Conservation (phyloP, 2,888 invertebrate species). For the Tanypteryx hageni region DNA sequence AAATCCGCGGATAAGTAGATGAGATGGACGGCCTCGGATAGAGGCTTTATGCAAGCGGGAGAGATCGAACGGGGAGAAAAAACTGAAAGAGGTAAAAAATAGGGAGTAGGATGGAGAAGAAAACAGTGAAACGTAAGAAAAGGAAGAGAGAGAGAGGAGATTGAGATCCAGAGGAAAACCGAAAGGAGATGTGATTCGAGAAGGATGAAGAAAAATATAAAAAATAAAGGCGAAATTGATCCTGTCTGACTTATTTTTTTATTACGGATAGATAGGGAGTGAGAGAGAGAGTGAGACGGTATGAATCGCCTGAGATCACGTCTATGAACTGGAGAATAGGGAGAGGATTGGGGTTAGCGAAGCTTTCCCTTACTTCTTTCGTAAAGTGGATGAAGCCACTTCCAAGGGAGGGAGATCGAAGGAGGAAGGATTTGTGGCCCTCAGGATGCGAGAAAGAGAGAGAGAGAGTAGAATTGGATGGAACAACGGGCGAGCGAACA, state of each 20-base stretch:
- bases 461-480: not conserved
- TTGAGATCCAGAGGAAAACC: not conserved
- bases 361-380: slow-evolving; percentile 28
- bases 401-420: not conserved
- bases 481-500: not conserved
- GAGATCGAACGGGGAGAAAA: not conserved
- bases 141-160: not conserved
- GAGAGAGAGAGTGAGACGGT: slow-evolving; percentile 1
- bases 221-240: not conserved
- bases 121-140: not conserved
- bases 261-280: not conserved
- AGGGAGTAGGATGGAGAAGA: not conserved
- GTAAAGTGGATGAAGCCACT: slow-evolving; percentile 28
- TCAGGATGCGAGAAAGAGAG: not conserved
- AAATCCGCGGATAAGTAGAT: not conserved
- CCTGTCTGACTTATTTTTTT: slow-evolving; percentile 21
- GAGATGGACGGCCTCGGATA: not conserved
- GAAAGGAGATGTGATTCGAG: slow-evolving; percentile 8
- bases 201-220: slow-evolving; percentile 18
- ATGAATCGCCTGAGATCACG: slow-evolving; percentile 44
- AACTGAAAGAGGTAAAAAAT: not conserved
- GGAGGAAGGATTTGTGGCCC: not conserved
- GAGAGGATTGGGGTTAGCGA: slow-evolving; percentile 21
- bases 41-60: not conserved
- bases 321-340: slow-evolving; percentile 17